Base-by-base conservation (phyloP, 2,797 vertebrate genomes). In the Strix occidentalis region DNA sequence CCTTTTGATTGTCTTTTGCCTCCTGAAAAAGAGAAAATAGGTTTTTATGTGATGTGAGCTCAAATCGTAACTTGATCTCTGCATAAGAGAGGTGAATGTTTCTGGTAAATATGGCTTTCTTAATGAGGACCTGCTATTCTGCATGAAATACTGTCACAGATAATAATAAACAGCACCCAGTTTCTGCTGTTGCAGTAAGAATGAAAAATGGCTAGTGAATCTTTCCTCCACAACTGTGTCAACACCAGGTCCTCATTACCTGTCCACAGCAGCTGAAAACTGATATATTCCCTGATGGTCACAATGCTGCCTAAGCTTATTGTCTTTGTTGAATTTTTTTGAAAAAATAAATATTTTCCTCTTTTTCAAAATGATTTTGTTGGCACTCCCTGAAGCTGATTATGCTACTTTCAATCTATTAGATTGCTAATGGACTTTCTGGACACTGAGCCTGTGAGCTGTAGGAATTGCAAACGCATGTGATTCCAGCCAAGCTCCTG, bases 51-150 rank as follows among this genome's bases (percentile, higher is more conserved):
- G 43, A 51, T 58, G 31, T 53, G 61, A 82, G 46, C 66, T 90
- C 70, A 51, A 72, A 60, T 9, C 66, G 35, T 45, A 64, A 54
- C 86, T 87, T 88, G 77, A 90, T 92, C 83, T 80, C 74, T 74
- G 60, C 41, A 6, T 69, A 56, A 35, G 58, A 85, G 77, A 74
- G 93, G 88, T 91, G 93, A 54, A 51, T 75, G 50, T 74, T 82
- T 89, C 84, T 80, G 77, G 88, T 68, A 64, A 89, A 83, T 33
- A 43, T 43, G 74, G 57, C 81, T 93, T 64, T 89, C 87, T 64
- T 95, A 96, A 96, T 75, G 75, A 93, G 87, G 68, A 85, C 89
- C 81, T 89, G 90, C 94, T 95, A 68, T 95, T 96, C 84, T 82
- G n/a, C 69, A 57, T 85, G 88, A 65, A 90, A 61, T 61, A 10